Base-by-base conservation (phyloP, 2,797 vertebrate species). In the Luscinia megarhynchos region DNA sequence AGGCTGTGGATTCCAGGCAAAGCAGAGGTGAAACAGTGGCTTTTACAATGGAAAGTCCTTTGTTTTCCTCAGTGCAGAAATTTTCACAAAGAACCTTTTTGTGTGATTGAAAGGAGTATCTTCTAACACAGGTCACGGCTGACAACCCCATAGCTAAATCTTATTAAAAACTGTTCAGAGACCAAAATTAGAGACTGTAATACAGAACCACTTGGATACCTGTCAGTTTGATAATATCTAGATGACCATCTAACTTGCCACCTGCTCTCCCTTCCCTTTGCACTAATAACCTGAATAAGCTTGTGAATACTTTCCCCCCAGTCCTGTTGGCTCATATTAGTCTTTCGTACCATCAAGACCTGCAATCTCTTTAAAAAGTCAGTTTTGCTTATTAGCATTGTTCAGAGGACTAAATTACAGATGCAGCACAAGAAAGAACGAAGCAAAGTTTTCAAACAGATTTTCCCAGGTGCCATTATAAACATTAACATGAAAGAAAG, bases 21-120 rank as follows among this genome's bases (percentile, higher is more conserved):
- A 34, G 15, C 55, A 94, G 93, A 88, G 64, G 90, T 83, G 91
- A 95, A 97, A 82, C 61, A 48, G 3, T 90, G 46, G 69, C 51
- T 93, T 97, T 97, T 86, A 74, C 38, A 67, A 50, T 41, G 54
- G 46, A 88, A 97, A 96, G 34, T n/a, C 61, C 76, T 94, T 83
- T 89, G 61, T 16, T 89, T 96, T 73, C 81, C 40, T 89, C 45
- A 81, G 87, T 16, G 77, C 51, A 89, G 67, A 51, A 91, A 83
- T 89, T 80, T 68, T 63, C 76, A 73, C 70, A 53, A 67, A 73
- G 70, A 76, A 54, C 24, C 12, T 22, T 94, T 89, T 36, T 75
- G 86, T 32, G 40, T 21, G 69, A 75, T 54, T 85, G 76, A 72
- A 95, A 91, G n/a, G 16, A 89, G 11, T 57, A 40, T 57, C 61